A percentile compares a stretch with the other conserved stretches of the same genome.
phyloP scores from a whole-genome alignment of 2,797 vertebrate genomes.

The Alectoris magna region DNA sequence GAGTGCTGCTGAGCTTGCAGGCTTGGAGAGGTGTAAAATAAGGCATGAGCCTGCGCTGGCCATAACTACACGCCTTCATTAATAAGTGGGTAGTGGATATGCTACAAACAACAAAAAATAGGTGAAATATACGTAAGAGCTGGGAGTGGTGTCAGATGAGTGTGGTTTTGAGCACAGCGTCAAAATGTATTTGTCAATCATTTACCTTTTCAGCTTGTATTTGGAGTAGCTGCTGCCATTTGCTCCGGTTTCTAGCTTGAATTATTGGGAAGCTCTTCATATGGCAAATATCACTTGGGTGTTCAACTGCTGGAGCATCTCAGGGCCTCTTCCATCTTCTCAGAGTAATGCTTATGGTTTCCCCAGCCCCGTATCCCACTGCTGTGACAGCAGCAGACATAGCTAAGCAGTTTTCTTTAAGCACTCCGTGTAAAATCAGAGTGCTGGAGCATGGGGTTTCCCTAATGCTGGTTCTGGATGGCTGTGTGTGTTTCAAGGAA shows the following conservation, averaged over 20 bases:
- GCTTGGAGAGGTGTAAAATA: not conserved
- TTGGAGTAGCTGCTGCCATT: not conserved
- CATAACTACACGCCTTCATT: not conserved
- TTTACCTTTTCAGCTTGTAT: not conserved
- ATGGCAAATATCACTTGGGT: not conserved
- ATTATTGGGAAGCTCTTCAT: not conserved
- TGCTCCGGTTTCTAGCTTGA: not conserved
- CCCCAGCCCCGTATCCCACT: not conserved
- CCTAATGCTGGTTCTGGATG: not conserved
- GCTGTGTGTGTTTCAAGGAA: not conserved
- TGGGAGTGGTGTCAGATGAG: not conserved
- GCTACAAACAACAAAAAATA: not conserved
- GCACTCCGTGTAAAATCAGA: not conserved
- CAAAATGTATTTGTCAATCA: not conserved
- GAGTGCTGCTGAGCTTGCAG: not conserved
- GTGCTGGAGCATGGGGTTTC: not conserved
- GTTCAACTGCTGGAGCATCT: not conserved
- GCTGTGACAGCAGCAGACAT: not conserved
- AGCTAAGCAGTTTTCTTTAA: not conserved
- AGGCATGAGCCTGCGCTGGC: not conserved
- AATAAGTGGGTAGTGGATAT: not conserved
- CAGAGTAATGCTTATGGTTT: not conserved
- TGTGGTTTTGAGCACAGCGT: not conserved
- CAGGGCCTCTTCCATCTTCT: not conserved
- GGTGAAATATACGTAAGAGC: not conserved